These are phyloP conservation scores for Araneus ventricosus DNA, from an alignment of 1,140 invertebrate species.

Conservation along the genomic window DNA sequence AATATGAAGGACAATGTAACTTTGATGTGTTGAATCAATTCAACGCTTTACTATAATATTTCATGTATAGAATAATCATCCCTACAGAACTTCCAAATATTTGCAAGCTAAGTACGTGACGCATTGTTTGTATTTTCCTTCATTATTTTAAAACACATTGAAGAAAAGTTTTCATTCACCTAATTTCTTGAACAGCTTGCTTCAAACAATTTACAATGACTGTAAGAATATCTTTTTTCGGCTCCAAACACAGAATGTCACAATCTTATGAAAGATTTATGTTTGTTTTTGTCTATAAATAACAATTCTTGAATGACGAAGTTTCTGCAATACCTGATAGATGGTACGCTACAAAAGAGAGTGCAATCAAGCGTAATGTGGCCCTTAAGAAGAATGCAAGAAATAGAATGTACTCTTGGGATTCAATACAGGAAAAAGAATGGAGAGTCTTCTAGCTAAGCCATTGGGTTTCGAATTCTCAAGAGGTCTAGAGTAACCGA, in stretches of 20 bases:
- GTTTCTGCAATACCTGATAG: slow-evolving; percentile 8
- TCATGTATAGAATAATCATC: no score
- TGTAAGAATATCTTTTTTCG: background rate
- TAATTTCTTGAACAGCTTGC: no score
- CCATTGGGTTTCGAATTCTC: background rate
- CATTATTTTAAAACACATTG: no score
- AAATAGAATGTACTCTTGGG: background rate
- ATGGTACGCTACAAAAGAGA: background rate
- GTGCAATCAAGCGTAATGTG: slow-evolving; percentile 10
- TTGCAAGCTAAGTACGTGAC: no score
- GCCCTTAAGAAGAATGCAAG: slow-evolving; percentile 15
- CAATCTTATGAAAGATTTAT: background rate
- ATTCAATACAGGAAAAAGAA: background rate
- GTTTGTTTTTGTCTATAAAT: background rate
- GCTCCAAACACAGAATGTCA: background rate
- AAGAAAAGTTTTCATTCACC: no score
- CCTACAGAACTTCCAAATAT: no score
- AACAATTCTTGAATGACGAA: background rate
- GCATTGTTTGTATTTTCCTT: no score
- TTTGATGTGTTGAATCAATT: no score
- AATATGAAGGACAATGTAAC: no score
- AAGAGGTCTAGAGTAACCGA: slow-evolving; percentile 1
- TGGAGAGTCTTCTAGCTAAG: background rate
- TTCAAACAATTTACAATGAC: no score
- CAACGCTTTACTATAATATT: no score